These are phyloP conservation scores for Austrolebias charrua DNA, from an alignment of 2,797 vertebrate species.

Conservation along the genomic window DNA sequence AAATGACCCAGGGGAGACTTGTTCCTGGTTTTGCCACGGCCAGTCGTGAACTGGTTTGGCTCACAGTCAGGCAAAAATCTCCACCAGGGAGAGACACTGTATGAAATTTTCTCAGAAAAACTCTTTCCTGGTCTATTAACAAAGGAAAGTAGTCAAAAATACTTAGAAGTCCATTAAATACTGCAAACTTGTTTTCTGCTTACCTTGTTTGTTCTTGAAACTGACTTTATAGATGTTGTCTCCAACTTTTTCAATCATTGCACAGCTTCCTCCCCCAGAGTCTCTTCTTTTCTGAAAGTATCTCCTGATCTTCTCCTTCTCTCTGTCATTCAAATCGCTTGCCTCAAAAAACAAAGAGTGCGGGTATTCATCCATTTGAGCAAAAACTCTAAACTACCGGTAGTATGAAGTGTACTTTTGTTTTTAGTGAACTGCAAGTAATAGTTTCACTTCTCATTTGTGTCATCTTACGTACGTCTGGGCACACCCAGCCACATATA, in stretches of 20 bases:
- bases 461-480: background rate
- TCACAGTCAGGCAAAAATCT: slow-evolving; percentile 34
- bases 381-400: background rate
- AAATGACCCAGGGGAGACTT: no score
- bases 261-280: slow-evolving; percentile 65
- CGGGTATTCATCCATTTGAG: slow-evolving; percentile 48
- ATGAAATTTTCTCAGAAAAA: slow-evolving; percentile 55
- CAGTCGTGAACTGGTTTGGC: background rate
- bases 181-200: background rate
- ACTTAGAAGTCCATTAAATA: no score
- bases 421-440: background rate
- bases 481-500: no score
- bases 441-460: slow-evolving; percentile 21
- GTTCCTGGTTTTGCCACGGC: no score
- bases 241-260: slow-evolving; percentile 23
- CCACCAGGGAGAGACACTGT: slow-evolving; percentile 25
- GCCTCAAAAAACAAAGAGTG: slow-evolving; percentile 59
- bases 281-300: slow-evolving; percentile 53
- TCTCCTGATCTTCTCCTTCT: slow-evolving; percentile 35
- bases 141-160: rapidly evolving
- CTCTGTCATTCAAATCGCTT: slow-evolving; percentile 22
- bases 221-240: slow-evolving; percentile 39
- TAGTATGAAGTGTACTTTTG: background rate
- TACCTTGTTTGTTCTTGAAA: slow-evolving; percentile 55
- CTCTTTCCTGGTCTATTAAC: slow-evolving; percentile 58